phyloP scores from a whole-genome alignment of 2,888 invertebrate genomes.

The Netelia inedita region DNA sequence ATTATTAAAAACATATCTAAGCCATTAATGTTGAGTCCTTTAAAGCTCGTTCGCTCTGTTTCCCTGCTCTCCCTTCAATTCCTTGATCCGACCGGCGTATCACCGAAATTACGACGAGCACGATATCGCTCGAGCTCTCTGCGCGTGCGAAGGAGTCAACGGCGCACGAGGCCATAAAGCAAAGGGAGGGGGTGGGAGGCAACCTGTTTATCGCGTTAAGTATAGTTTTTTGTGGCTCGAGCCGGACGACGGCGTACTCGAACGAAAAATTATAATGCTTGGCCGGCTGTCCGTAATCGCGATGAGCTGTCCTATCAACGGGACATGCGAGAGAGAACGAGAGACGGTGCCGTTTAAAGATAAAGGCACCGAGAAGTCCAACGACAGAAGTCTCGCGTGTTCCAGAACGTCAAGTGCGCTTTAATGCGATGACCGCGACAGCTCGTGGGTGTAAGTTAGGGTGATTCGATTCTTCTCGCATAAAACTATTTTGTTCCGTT shows the following conservation, averaged over 20 bases:
- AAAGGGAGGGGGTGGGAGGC: too few species aligned
- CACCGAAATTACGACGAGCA: too few species aligned
- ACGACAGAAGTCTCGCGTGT: conserved; percentile 34
- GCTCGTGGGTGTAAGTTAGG: conserved; percentile 34
- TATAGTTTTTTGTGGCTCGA: conserved; percentile 17
- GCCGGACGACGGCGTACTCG: conserved; percentile 58
- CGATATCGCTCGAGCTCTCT: too few species aligned
- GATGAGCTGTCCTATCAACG: conserved; percentile 70
- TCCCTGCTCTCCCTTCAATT: too few species aligned
- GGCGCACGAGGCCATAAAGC: too few species aligned
- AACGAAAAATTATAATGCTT: conserved; percentile 55
- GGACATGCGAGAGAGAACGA: conserved; percentile 32
- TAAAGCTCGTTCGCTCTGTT: too few species aligned
- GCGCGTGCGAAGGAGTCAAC: too few species aligned
- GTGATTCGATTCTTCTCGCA: conserved; percentile 17
- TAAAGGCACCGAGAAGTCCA: conserved; percentile 55
- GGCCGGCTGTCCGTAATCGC: conserved; percentile 64
- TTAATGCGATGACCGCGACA: conserved; percentile 21
- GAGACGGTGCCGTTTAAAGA: conserved; percentile 39
- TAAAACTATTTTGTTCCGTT: not conserved
- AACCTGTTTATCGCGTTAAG: conserved; percentile 41
- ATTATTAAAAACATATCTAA: conserved; percentile 69
- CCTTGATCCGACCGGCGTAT: too few species aligned
- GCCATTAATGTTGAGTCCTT: conserved; percentile 16
- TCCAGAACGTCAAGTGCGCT: conserved; percentile 52